Evolutionary conservation across 2,888 invertebrate species (phyloP), one percentile per base, ranked within the genome.

Genomic region (Drosophila antonietae): DNA sequence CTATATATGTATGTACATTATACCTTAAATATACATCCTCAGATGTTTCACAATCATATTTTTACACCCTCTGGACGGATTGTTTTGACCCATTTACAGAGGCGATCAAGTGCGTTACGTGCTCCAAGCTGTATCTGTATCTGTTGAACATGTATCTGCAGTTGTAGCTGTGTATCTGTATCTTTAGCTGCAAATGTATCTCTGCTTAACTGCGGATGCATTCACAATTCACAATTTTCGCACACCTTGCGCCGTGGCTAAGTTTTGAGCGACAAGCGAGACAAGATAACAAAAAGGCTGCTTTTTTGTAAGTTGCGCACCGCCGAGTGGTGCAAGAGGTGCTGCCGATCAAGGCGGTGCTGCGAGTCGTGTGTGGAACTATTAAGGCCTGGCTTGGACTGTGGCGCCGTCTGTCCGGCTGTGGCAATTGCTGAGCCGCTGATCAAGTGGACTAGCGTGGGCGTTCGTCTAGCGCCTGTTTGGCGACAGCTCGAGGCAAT

Each of bases 241-340:
- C 83, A 81, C 87, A 89, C 88, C 87, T 88, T 89, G 85, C 86
- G 65, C 53, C 69, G 65, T 72, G 68, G 68, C 59, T 44, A 75
- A 60, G 66, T 71, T 81, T 85, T 79, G 81, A 88, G 70, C 78
- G 80, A 85, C 85, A 88, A 85, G 66, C 79, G 80, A 75, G 86
- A 88, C 86, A 82, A 86, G 88, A 88, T 81, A 86, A 86, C 88
- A 83, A 86, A 86, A 84, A 87, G 81, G 68, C 73, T 1, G n/a
- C 6, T 79, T 71, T 68, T 79, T 83, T 82, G 80, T 77, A 73
- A 39, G 39, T 23, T 59, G 31, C 46, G 46, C 46, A 46, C 23
- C 46, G 15, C 23, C 23, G 46, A 23, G 23, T 33, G 49, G 18
- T 51, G 49, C 44, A 51, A 47, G 70, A 18, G 67, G 33, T 37